Base-by-base conservation (phyloP, 2,113 vertebrate genomes). In the Syngnathoides biaculeatus region DNA sequence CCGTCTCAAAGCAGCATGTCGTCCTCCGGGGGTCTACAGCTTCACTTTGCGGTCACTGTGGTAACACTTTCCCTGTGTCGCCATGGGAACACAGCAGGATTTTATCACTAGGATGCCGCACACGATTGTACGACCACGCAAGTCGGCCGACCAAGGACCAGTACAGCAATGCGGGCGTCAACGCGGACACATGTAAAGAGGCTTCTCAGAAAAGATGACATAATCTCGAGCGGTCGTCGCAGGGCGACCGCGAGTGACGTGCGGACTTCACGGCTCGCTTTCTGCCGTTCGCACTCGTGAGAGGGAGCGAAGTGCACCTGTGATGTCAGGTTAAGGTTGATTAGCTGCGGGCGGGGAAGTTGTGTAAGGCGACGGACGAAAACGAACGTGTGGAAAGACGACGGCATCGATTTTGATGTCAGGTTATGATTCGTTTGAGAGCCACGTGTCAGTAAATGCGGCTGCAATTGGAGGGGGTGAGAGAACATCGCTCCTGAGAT, bases 31-130 rank as follows among this genome's bases (percentile, higher is more conserved):
- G 71, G 82, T 79, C 67, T 73, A 68, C 67, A 64, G 60, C 73
- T 68, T 56, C 52, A 55, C 74, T 57, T 57, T 79, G 79, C 85
- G 72, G 83, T 84, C 70, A 77, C 80, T 55, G 67, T 88, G 86
- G 87, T 78, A 88, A 88, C 88, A 73, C 78, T 84, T 74, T 85
- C 72, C 68, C 74, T 65, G 72, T 83, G 91, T 92, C 80, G 57
- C 81, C 89, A 92, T 90, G 89, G 90, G 74, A 85, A 91, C 89
- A 67, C 65, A 42, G 73, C 27, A 61, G 67, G 71, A 83, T 80
- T 79, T 80, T 84, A 63, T 82, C 79, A 62, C 56, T 77, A 47
- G 63, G 67, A 70, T 80, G 45, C 65, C 55, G 63, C 68, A 69
- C 69, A 57, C 26, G 65, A 15, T 38, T n/a, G 39, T 50, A 73